phyloP scores from a whole-genome alignment of 2,113 vertebrate species.

The Deroptyus accipitrinus region DNA sequence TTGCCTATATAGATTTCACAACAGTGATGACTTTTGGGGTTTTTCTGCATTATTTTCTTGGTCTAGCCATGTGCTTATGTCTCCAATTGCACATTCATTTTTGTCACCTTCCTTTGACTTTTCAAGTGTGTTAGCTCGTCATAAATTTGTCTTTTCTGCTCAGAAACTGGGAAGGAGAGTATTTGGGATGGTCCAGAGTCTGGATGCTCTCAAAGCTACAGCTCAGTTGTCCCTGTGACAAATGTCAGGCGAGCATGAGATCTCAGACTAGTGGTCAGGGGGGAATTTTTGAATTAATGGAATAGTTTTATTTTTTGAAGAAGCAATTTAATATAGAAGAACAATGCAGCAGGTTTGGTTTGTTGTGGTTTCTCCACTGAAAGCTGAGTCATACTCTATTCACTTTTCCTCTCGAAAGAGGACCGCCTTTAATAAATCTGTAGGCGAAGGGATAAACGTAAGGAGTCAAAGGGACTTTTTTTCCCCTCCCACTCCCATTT shows the following conservation, averaged over 20 bases:
- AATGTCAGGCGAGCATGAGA: background rate
- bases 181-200: background rate
- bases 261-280: background rate
- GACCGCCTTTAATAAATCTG: conserved; percentile 28
- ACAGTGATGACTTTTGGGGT: background rate
- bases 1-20: background rate
- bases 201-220: background rate
- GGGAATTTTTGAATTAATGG: background rate
- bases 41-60: background rate
- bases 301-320: background rate
- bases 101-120: background rate
- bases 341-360: background rate
- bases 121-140: background rate
- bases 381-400: conserved; percentile 27
- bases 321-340: background rate
- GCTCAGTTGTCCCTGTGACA: background rate
- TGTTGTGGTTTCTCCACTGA: background rate
- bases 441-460: background rate
- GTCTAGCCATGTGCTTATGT: background rate
- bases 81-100: background rate
- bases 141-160: background rate
- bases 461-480: background rate
- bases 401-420: background rate
- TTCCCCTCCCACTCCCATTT: background rate
- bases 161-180: background rate